Conservation (phyloP, 2,888 invertebrate genomes). For the Microplitis manilae region DNA sequence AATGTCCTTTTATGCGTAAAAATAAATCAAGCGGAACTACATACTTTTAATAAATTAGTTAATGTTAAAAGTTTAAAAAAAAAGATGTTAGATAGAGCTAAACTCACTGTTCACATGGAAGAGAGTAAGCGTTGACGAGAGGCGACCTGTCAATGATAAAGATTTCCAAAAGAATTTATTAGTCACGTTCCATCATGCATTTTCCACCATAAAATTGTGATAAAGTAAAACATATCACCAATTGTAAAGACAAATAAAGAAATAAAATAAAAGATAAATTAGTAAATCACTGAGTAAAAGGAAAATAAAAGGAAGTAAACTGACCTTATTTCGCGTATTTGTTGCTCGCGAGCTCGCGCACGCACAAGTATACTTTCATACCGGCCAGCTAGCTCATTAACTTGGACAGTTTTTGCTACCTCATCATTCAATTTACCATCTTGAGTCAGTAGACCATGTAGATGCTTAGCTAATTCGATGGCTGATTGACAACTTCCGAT, state of each 20-base stretch:
- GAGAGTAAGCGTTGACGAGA: constrained; percentile 75
- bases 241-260: constrained; percentile 28
- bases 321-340: constrained; percentile 85
- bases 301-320: constrained; percentile 57
- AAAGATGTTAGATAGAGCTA: constrained; percentile 47
- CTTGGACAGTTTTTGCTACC: constrained; percentile 79
- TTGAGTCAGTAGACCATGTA: constrained; percentile 81
- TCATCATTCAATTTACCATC: constrained; percentile 81
- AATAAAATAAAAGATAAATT: constrained; percentile 9
- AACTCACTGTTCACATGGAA: constrained; percentile 77
- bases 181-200: constrained; percentile 37
- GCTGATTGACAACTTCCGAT: constrained; percentile 86
- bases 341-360: constrained; percentile 83
- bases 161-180: constrained; percentile 41
- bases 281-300: background rate
- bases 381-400: constrained; percentile 78
- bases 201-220: constrained; percentile 14
- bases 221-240: constrained; percentile 28
- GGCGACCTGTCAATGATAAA: constrained; percentile 72
- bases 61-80: constrained; percentile 20
- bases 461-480: constrained; percentile 85
- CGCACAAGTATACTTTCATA: constrained; percentile 80
- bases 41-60: too few species aligned
- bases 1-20: too few species aligned
- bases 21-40: too few species aligned